Conservation (phyloP, 2,113 vertebrate genomes). For the Gnathonemus longibarbis region DNA sequence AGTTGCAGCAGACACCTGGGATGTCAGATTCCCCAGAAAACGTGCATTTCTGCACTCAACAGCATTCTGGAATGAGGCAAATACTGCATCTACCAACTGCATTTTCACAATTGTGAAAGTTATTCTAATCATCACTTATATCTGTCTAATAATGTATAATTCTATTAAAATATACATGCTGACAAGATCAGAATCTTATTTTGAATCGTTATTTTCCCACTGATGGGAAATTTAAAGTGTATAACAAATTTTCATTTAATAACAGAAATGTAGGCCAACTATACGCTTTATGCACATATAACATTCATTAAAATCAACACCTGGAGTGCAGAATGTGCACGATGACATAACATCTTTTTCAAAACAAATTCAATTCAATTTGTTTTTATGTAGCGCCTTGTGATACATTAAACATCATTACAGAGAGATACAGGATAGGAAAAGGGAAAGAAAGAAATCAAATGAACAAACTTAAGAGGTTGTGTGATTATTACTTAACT, state of each 20-base stretch:
- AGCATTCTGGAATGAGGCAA: neutral
- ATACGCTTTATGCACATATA: neutral
- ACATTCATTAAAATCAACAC: neutral
- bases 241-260: neutral
- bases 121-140: neutral
- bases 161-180: neutral
- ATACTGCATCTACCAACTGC: neutral
- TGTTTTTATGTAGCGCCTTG: no score
- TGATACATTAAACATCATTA: no score
- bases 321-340: neutral
- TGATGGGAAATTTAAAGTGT: neutral
- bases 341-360: neutral
- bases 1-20: neutral
- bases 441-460: no score
- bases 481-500: neutral
- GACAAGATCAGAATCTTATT: neutral
- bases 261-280: neutral
- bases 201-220: neutral
- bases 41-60: neutral
- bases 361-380: neutral
- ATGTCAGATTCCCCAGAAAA: neutral
- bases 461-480: neutral
- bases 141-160: neutral
- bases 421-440: no score
- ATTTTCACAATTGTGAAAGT: neutral